Percentiles rank a stretch among this genome's conserved stretches.
phyloP scores from a whole-genome alignment of 2,888 invertebrate species.

The Dasypogon diadema region DNA sequence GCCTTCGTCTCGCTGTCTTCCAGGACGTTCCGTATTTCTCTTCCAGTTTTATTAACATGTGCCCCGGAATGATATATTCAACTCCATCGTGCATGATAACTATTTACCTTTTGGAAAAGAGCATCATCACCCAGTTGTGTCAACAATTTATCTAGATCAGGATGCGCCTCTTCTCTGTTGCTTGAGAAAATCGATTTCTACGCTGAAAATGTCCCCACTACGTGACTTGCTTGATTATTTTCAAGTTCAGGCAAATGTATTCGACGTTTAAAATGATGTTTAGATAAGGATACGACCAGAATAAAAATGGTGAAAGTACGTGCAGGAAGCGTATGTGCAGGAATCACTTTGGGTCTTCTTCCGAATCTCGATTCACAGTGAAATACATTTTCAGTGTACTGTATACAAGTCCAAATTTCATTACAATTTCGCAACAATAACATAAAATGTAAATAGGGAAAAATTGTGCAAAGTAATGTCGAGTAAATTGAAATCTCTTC shows the following conservation, averaged over 20 bases:
- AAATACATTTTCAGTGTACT: neutral
- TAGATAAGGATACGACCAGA: slow-evolving; percentile 45
- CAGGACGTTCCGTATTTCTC: neutral
- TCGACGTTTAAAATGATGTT: slow-evolving; percentile 47
- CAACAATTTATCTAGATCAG: slow-evolving; percentile 45
- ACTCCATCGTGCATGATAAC: neutral
- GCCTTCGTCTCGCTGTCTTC: neutral
- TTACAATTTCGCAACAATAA: slow-evolving; percentile 29
- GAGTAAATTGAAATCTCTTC: no score
- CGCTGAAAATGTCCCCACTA: slow-evolving; percentile 32
- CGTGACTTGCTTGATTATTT: slow-evolving; percentile 47
- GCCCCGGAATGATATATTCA: neutral
- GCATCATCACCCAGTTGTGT: slow-evolving; percentile 24
- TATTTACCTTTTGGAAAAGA: slow-evolving; percentile 10
- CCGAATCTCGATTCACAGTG: slow-evolving; percentile 20
- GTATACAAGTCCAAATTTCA: neutral
- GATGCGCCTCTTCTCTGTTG: slow-evolving; percentile 34
- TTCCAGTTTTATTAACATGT: slow-evolving; percentile 21
- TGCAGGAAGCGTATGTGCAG: neutral
- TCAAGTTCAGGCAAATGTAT: slow-evolving; percentile 47
- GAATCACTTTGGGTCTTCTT: slow-evolving; percentile 6
- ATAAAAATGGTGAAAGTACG: slow-evolving; percentile 19
- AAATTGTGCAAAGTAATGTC: no score
- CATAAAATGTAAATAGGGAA: neutral
- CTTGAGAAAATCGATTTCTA: slow-evolving; percentile 31